phyloP scores from a whole-genome alignment of 2,888 invertebrate species.

The Coenonympha arcania region DNA sequence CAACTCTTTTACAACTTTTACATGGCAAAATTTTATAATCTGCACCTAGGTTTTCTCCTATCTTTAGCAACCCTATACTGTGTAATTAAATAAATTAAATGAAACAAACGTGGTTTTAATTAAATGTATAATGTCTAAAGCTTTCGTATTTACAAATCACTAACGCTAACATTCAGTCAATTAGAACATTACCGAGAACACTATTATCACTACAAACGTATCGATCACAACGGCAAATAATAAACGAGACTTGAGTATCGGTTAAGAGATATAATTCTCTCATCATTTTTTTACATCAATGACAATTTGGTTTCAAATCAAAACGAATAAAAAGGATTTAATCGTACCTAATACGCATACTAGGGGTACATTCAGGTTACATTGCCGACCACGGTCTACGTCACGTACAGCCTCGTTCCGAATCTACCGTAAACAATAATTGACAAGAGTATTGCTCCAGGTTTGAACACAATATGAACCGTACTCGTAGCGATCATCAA shows the following conservation, averaged over 20 bases:
- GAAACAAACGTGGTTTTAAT: conserved; percentile 54
- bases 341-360: conserved; percentile 55
- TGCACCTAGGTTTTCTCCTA: not conserved
- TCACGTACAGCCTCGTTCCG: not conserved
- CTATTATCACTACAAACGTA: conserved; percentile 70
- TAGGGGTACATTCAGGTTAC: conserved; percentile 28
- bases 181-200: conserved; percentile 69
- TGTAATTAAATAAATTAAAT: conserved; percentile 21
- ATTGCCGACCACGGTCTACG: not conserved
- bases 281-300: conserved; percentile 42
- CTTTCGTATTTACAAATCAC: conserved; percentile 70
- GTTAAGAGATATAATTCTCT: conserved; percentile 61
- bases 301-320: conserved; percentile 53
- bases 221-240: conserved; percentile 68
- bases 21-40: not conserved
- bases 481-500: not conserved
- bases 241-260: conserved; percentile 67
- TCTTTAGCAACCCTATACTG: conserved; percentile 1
- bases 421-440: not conserved
- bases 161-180: conserved; percentile 70
- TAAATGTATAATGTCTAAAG: conserved; percentile 71
- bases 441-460: not conserved
- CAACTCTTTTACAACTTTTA: conserved; percentile 4
- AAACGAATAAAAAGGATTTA: conserved; percentile 49
- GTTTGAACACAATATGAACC: not conserved